Conservation (phyloP, 1,140 invertebrate species). For the Drosophila leontia region DNA sequence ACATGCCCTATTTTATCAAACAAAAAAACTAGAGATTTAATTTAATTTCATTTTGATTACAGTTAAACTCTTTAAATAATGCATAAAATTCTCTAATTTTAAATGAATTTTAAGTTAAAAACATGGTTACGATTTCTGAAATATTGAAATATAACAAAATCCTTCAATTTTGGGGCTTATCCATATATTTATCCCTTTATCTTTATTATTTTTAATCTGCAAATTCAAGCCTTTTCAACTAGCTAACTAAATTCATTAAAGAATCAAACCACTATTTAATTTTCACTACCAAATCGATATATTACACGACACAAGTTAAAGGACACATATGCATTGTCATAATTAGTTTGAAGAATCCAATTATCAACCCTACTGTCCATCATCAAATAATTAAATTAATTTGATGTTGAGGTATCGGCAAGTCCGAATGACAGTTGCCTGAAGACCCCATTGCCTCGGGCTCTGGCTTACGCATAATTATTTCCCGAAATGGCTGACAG, state of each 20-base stretch:
- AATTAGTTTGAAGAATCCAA: not conserved
- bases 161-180: not conserved
- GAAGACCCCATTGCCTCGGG: not conserved
- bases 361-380: not conserved
- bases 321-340: too few species aligned
- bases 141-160: not conserved
- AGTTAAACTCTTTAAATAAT: too few species aligned
- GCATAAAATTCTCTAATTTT: too few species aligned
- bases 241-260: not conserved
- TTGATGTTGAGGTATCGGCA: slow-evolving; percentile 2
- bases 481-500: slow-evolving; percentile 69
- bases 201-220: not conserved
- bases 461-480: slow-evolving; percentile 74
- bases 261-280: not conserved
- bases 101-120: not conserved
- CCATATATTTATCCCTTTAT: too few species aligned
- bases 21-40: not conserved
- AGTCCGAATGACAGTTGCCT: slow-evolving; percentile 8
- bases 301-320: not conserved
- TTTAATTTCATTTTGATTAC: not conserved
- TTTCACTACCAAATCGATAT: not conserved
- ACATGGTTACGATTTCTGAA: not conserved
- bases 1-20: slow-evolving; percentile 17
- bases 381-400: slow-evolving; percentile 1
- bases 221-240: not conserved